phyloP scores from a whole-genome alignment of 2,797 vertebrate genomes.

The Acanthopagrus latus region DNA sequence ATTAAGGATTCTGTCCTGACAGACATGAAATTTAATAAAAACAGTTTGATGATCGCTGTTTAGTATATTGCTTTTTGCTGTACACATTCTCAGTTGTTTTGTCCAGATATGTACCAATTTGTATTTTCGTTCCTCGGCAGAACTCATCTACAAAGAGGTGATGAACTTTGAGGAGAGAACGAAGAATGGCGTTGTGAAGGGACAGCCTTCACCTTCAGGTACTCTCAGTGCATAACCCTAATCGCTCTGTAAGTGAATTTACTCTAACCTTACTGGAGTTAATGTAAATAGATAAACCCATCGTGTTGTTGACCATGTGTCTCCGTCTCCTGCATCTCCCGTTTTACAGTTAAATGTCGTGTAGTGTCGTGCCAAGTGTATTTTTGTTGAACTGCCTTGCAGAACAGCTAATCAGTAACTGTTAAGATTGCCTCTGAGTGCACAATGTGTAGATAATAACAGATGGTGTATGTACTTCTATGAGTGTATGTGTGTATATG shows the following conservation, averaged over 20 bases:
- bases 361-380: slow-evolving; percentile 46
- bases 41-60: too few species aligned
- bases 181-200: slow-evolving; percentile 99
- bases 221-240: slow-evolving; percentile 94
- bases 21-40: too few species aligned
- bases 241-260: slow-evolving; percentile 91
- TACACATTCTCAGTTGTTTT: too few species aligned
- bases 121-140: slow-evolving; percentile 79
- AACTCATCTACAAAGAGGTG: slow-evolving; percentile 99
- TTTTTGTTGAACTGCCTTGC: slow-evolving; percentile 29
- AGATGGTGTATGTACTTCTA: slow-evolving; percentile 10
- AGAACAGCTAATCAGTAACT: slow-evolving; percentile 27
- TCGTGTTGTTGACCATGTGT: slow-evolving; percentile 83
- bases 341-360: slow-evolving; percentile 45
- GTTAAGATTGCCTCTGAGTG: slow-evolving; percentile 16
- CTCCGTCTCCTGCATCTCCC: slow-evolving; percentile 73
- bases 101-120: background rate
- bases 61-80: too few species aligned
- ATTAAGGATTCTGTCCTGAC: too few species aligned
- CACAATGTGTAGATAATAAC: background rate
- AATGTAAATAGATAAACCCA: slow-evolving; percentile 76
- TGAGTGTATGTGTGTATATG: slow-evolving; percentile 54
- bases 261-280: slow-evolving; percentile 84
- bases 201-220: slow-evolving; percentile 99
- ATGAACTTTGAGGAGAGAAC: slow-evolving; percentile 99